Conservation (phyloP, 2,888 invertebrate genomes). For the Mythimna pallens region DNA sequence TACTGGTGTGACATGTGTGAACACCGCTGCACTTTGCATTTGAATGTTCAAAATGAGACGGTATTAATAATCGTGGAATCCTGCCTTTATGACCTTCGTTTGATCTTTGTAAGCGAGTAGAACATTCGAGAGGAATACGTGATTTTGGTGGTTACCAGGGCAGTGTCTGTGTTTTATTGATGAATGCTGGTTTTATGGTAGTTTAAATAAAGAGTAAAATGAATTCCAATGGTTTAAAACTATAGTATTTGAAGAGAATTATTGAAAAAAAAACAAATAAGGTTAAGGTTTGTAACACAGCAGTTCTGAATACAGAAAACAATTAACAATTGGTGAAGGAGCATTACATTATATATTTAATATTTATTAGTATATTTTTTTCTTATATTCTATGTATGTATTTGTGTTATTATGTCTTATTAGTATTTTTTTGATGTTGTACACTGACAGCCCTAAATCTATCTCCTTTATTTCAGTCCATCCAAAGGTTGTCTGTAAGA, state of each 20-base stretch:
- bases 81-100: conserved; percentile 46
- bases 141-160: conserved; percentile 38
- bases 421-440: too few relatives aligned
- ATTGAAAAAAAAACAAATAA: not conserved
- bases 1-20: conserved; percentile 66
- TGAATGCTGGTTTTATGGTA: conserved; percentile 24
- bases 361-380: too few relatives aligned
- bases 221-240: not conserved
- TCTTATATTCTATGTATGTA: too few relatives aligned
- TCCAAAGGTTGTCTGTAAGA: too few relatives aligned
- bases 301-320: not conserved
- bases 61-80: conserved; percentile 65
- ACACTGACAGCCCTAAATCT: too few relatives aligned
- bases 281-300: not conserved
- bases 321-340: too few relatives aligned
- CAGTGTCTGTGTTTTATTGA: conserved; percentile 17
- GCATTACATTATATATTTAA: too few relatives aligned
- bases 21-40: conserved; percentile 71
- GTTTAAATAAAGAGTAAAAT: conserved; percentile 28
- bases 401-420: too few relatives aligned
- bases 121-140: conserved; percentile 33
- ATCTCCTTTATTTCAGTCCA: too few relatives aligned
- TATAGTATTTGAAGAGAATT: too few relatives aligned
- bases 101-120: conserved; percentile 34
- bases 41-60: conserved; percentile 69